Percentiles rank a stretch among this genome's conserved stretches.
Evolutionary conservation across 2,113 vertebrate species (phyloP).

Genomic region (Syrmaticus mikado): DNA sequence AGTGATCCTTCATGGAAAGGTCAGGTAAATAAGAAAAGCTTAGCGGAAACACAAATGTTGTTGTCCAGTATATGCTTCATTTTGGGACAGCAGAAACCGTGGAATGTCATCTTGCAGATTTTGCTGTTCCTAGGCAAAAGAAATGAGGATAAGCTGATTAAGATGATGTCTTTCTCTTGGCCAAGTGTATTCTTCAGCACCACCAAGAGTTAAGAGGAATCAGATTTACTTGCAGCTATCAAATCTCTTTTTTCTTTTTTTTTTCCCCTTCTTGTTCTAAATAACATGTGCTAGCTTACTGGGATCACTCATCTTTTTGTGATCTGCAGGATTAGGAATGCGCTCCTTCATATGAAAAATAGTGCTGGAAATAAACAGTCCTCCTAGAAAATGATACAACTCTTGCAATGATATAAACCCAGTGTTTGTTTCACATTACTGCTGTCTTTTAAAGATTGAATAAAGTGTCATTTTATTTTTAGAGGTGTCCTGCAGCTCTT

Average conservation of each 20-base stretch:
- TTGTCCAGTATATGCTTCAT: not conserved
- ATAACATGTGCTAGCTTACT: not conserved
- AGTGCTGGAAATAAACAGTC: not conserved
- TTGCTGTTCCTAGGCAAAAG: not conserved
- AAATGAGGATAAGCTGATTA: not conserved
- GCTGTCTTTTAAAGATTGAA: not conserved
- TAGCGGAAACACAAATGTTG: not conserved
- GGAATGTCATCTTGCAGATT: not conserved
- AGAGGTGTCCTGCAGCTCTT: constrained; percentile 12
- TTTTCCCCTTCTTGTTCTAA: not conserved
- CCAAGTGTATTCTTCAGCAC: not conserved
- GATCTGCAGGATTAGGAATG: not conserved
- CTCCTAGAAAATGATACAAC: not conserved
- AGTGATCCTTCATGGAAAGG: not conserved
- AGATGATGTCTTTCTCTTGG: not conserved
- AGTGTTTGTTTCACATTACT: not conserved
- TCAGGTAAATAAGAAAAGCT: not conserved
- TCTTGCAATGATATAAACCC: not conserved
- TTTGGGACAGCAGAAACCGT: not conserved
- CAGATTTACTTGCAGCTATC: not conserved
- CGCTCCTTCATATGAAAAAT: not conserved
- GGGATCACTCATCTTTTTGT: not conserved
- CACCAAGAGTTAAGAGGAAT: not conserved
- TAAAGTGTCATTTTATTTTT: constrained; percentile 18
- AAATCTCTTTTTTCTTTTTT: not conserved